These are phyloP conservation scores for Nomada ferruginata DNA, from an alignment of 2,888 invertebrate genomes.

Conservation along the genomic window DNA sequence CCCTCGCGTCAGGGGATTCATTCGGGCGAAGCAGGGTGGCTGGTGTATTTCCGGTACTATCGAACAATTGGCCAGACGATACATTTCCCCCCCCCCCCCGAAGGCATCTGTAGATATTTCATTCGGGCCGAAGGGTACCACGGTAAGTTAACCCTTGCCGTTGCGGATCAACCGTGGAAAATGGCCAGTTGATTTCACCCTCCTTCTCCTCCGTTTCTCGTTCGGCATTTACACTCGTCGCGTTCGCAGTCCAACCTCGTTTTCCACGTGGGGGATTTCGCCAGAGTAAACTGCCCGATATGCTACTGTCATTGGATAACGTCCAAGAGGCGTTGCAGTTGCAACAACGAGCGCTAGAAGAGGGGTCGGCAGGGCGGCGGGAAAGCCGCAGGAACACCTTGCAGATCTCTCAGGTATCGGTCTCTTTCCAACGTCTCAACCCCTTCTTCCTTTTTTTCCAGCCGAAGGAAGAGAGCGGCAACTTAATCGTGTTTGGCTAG, in stretches of 20 bases:
- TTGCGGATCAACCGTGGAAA: slow-evolving; percentile 68
- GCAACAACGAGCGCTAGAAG: slow-evolving; percentile 39
- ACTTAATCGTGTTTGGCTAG: slow-evolving; percentile 82
- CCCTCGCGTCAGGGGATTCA: no score
- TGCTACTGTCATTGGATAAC: slow-evolving; percentile 76
- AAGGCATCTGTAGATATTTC: slow-evolving; percentile 56
- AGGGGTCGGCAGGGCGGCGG: neutral
- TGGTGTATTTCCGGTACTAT: slow-evolving; percentile 7
- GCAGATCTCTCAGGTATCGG: slow-evolving; percentile 66
- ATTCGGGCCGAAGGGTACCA: slow-evolving; percentile 33
- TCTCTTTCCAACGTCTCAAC: slow-evolving; percentile 39
- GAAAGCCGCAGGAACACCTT: slow-evolving; percentile 60
- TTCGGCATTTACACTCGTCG: slow-evolving; percentile 46
- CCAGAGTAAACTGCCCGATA: slow-evolving; percentile 76
- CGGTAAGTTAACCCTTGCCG: slow-evolving; percentile 38
- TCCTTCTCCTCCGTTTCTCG: neutral
- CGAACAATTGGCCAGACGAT: slow-evolving; percentile 23
- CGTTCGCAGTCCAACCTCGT: slow-evolving; percentile 62
- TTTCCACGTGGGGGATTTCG: slow-evolving; percentile 64
- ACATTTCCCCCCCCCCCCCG: slow-evolving; percentile 20
- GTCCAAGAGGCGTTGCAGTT: slow-evolving; percentile 79
- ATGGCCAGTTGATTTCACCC: slow-evolving; percentile 65
- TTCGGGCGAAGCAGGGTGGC: neutral
- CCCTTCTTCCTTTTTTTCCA: neutral
- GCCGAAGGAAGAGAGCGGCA: slow-evolving; percentile 39